Evolutionary conservation across 2,113 vertebrate genomes (phyloP).

Genomic region (Onychorhynchus coronatus): DNA sequence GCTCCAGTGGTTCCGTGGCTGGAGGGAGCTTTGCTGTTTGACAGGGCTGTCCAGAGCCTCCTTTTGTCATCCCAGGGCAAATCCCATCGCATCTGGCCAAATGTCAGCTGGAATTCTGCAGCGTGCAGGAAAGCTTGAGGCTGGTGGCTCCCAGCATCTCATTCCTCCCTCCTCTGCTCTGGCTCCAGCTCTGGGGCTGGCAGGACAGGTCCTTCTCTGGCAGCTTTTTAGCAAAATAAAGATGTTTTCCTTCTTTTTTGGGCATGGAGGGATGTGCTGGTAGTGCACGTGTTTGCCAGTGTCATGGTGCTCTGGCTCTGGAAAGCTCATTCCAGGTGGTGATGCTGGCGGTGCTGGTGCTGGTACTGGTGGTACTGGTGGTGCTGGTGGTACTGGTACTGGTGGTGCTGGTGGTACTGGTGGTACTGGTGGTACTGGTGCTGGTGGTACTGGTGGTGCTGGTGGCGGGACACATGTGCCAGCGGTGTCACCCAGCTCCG

Average conservation of each 20-base stretch:
- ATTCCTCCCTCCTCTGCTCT: not conserved
- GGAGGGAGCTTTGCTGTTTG: not conserved
- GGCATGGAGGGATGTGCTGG: rapidly evolving
- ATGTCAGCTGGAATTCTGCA: not conserved
- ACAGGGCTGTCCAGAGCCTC: not conserved
- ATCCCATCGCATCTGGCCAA: not conserved
- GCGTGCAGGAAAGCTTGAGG: not conserved
- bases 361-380: not conserved
- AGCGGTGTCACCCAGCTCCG: rapidly evolving
- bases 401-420: not conserved
- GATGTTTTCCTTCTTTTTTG: not conserved
- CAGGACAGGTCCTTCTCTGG: rapidly evolving
- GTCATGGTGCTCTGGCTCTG: rapidly evolving
- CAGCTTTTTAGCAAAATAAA: not conserved
- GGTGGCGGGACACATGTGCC: not conserved
- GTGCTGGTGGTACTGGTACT: not conserved
- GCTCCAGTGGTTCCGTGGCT: not conserved
- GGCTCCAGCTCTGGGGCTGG: rapidly evolving
- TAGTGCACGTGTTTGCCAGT: rapidly evolving
- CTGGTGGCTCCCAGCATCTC: not conserved
- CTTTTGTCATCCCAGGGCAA: not conserved
- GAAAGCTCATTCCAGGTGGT: not conserved
- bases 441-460: not conserved
- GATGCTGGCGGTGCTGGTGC: too few relatives aligned
- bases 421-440: not conserved